Evolutionary conservation across 2,113 vertebrate genomes (phyloP), one percentile per base, ranked within the genome.

Genomic region (Ciconia maguari): DNA sequence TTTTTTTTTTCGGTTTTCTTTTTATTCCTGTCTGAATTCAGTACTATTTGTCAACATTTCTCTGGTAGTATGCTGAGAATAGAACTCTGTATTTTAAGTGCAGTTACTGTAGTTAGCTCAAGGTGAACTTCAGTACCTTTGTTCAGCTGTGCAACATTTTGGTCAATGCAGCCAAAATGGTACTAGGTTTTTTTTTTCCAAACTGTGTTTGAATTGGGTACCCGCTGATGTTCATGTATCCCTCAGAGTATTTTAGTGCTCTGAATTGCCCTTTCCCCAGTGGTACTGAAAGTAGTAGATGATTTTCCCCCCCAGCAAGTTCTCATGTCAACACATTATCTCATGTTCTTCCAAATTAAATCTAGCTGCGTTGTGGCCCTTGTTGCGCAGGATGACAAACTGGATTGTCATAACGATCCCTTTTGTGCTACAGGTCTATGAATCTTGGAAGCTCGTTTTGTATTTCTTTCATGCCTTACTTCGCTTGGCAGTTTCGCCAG

Each of bases 401-500:
- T 66, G 38, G 52, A 79, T 76, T 89, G 69, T 95, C 86, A 49
- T 68, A 87, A 52, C 2, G 1, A 60, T 83, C 42, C 72, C 41
- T 91, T 91, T 64, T 79, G 38, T 84, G n/a, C 62, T 89, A 57
- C 60, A 81, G 44, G 48, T 78, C 76, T 90, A 3, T 81, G 79
- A 90, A 54, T 93, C 72, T 80, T 92, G 55, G 90, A 90, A 93
- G 58, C 65, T 91, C 26, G 9, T 82, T 96, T 79, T 75, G 21
- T 75, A 55, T 94, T 94, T 94, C 83, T 92, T 95, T 92, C 61
- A 75, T 93, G 71, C 64, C 60, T 96, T 96, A 71, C 80, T 94
- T 91, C 69, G 94, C 80, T 76, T 89, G 83, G 83, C 65, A 84
- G 61, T 91, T 96, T 84, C n/a, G 93, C 65, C 38, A 1, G 10